A percentile compares a stretch with the other conserved stretches of the same genome.
These are phyloP conservation scores for Diploscapter pachys DNA, from an alignment of 1,140 invertebrate genomes.

Conservation along the genomic window DNA sequence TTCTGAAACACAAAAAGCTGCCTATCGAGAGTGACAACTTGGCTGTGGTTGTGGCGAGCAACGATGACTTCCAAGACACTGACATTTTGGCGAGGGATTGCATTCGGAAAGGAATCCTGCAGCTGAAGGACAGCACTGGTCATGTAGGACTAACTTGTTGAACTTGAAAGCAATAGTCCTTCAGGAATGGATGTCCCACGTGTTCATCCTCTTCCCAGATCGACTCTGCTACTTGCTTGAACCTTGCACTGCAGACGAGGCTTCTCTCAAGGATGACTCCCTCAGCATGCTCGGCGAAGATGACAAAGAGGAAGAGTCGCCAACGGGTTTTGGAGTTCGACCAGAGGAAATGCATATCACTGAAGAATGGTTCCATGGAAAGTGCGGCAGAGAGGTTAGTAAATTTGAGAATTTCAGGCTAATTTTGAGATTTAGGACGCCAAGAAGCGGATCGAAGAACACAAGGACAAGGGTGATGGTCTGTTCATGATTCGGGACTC, in stretches of 20 bases:
- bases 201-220: constrained; percentile 54
- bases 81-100: constrained; percentile 47
- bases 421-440: constrained; percentile 38
- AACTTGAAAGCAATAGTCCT: constrained; percentile 9
- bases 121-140: constrained; percentile 18
- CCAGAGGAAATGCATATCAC: constrained; percentile 58
- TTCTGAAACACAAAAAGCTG: constrained; percentile 61
- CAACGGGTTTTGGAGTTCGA: constrained; percentile 46
- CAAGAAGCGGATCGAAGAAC: constrained; percentile 46
- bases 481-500: constrained; percentile 56
- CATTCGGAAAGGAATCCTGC: constrained; percentile 40
- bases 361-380: constrained; percentile 58
- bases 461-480: constrained; percentile 49
- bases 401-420: not conserved
- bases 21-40: constrained; percentile 47
- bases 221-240: constrained; percentile 46
- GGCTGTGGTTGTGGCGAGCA: not conserved
- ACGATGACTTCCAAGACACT: constrained; percentile 36
- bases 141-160: constrained; percentile 3
- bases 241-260: constrained; percentile 9
- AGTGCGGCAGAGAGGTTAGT: constrained; percentile 47
- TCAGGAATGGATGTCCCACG: constrained; percentile 46
- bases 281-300: constrained; percentile 46
- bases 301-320: constrained; percentile 41
- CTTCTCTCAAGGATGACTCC: constrained; percentile 36